phyloP scores from a whole-genome alignment of 1,140 invertebrate species.

The Cotesia typhae region DNA sequence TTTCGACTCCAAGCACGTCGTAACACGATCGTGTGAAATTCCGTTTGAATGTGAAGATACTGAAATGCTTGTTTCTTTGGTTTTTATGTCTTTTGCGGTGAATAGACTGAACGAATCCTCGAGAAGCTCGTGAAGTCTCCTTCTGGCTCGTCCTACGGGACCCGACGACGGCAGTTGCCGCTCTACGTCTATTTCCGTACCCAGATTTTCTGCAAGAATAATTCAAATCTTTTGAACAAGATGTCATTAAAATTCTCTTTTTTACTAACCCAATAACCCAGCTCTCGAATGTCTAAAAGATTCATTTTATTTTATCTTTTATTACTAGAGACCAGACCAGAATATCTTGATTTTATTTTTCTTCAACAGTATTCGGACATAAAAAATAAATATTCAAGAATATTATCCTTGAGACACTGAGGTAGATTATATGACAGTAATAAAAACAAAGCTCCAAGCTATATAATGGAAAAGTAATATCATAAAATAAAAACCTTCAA shows the following conservation, averaged over 20 bases:
- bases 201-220: constrained; percentile 35
- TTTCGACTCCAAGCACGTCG: constrained; percentile 50
- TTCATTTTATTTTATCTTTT: neutral
- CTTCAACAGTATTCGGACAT: too few relatives aligned
- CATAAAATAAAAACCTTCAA: constrained; percentile 48
- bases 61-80: constrained; percentile 46
- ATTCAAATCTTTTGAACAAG: constrained; percentile 37
- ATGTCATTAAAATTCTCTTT: neutral
- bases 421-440: constrained; percentile 6
- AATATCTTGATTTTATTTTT: too few relatives aligned
- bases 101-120: constrained; percentile 76
- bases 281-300: constrained; percentile 17
- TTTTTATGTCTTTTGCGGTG: constrained; percentile 65
- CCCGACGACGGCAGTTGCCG: constrained; percentile 49
- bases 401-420: neutral
- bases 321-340: too few relatives aligned
- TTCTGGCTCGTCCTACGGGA: constrained; percentile 68
- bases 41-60: constrained; percentile 37
- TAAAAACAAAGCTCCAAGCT: neutral
- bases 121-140: constrained; percentile 72
- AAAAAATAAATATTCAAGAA: too few relatives aligned
- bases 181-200: constrained; percentile 49
- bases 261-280: constrained; percentile 8
- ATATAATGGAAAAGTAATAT: constrained; percentile 1
- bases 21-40: constrained; percentile 45